Conservation (phyloP, 2,888 invertebrate species). For the Reticulitermes lucifugus region DNA sequence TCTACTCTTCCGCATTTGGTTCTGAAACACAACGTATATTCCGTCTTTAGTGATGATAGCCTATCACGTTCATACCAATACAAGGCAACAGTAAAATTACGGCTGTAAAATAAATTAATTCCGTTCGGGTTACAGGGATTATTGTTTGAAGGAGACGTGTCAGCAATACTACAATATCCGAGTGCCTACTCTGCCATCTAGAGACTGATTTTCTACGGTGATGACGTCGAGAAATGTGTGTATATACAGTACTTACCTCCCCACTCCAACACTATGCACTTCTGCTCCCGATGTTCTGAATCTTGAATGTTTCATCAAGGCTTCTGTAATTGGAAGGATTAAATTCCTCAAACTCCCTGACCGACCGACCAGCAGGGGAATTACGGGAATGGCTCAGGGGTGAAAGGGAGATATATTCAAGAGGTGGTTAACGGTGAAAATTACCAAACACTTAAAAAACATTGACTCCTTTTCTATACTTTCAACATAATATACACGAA, state of each 20-base stretch:
- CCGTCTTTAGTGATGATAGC: too few relatives aligned
- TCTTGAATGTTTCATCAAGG: conserved; percentile 51
- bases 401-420: neutral
- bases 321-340: conserved; percentile 51
- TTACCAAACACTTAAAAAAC: neutral
- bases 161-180: neutral
- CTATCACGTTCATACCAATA: too few relatives aligned
- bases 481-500: too few relatives aligned
- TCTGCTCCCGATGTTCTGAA: conserved; percentile 42
- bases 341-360: conserved; percentile 47
- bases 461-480: neutral
- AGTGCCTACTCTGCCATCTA: neutral
- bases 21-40: too few relatives aligned
- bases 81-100: too few relatives aligned
- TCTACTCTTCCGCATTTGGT: too few relatives aligned
- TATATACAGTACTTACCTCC: conserved; percentile 17
- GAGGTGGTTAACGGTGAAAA: neutral
- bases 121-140: neutral
- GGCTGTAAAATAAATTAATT: too few relatives aligned
- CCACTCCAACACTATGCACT: conserved; percentile 9
- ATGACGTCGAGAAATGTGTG: conserved; percentile 26
- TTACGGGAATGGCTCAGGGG: conserved; percentile 20
- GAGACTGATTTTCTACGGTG: conserved; percentile 17
- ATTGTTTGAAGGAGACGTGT: neutral
- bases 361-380: conserved; percentile 6